Percentiles rank a stretch among this genome's conserved stretches.
Conservation (phyloP, 1,140 invertebrate genomes). For the Galleria mellonella region DNA sequence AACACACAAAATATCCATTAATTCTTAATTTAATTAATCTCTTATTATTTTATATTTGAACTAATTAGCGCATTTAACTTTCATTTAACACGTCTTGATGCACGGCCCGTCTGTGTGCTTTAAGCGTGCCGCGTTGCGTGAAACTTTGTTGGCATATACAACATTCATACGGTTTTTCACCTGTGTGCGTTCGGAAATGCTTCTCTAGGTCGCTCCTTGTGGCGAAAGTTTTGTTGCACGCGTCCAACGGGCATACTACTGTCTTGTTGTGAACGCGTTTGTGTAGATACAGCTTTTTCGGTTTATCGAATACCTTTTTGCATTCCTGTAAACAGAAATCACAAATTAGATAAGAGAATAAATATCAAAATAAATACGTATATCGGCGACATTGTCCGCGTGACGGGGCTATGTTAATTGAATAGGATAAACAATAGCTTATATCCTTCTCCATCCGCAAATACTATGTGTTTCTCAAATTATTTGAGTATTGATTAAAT, state of each 20-base stretch:
- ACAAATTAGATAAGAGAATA: too few relatives aligned
- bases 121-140: slow-evolving; percentile 63
- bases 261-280: slow-evolving; percentile 64
- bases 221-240: slow-evolving; percentile 77
- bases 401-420: too few relatives aligned
- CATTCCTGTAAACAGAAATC: slow-evolving; percentile 37
- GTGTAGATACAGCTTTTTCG: slow-evolving; percentile 57
- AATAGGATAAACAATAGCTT: too few relatives aligned
- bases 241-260: slow-evolving; percentile 43
- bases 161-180: slow-evolving; percentile 55
- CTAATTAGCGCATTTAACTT: slow-evolving; percentile 1
- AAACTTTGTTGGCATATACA: slow-evolving; percentile 56
- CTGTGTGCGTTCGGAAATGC: slow-evolving; percentile 60
- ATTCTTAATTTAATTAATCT: too few relatives aligned
- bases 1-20: too few relatives aligned
- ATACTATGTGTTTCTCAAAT: too few relatives aligned
- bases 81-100: slow-evolving; percentile 13
- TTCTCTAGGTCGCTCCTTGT: slow-evolving; percentile 50
- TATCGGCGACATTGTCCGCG: too few relatives aligned
- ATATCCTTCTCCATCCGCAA: too few relatives aligned
- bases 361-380: too few relatives aligned
- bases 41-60: slow-evolving; percentile 1
- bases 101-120: slow-evolving; percentile 31
- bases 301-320: slow-evolving; percentile 34
- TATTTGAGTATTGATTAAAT: not conserved